These are phyloP conservation scores for Mercenaria mercenaria DNA, from an alignment of 1,140 invertebrate genomes.

Conservation along the genomic window DNA sequence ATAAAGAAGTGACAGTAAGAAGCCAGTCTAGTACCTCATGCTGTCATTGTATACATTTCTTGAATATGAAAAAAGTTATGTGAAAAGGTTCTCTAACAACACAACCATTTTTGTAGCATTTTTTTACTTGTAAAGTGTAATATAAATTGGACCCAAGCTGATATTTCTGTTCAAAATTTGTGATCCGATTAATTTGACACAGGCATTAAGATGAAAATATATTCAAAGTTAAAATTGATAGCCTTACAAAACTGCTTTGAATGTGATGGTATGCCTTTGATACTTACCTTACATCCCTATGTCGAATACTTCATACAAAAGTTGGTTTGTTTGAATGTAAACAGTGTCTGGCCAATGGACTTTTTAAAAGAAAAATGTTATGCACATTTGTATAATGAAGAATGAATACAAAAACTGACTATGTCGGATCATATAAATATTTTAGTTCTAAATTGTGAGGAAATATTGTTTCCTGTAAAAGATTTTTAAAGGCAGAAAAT, in stretches of 20 bases:
- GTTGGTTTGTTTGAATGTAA: not conserved
- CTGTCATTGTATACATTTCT: too few relatives aligned
- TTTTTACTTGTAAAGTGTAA: not conserved
- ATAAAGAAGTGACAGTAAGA: too few relatives aligned
- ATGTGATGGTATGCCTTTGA: constrained; percentile 12
- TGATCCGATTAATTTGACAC: not conserved
- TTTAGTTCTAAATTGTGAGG: too few relatives aligned
- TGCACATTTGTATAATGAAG: too few relatives aligned
- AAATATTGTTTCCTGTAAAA: too few relatives aligned
- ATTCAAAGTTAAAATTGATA: constrained; percentile 18
- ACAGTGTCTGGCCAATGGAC: too few relatives aligned
- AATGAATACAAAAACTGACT: too few relatives aligned
- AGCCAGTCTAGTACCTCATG: too few relatives aligned
- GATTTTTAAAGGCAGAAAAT: too few relatives aligned
- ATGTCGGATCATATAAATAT: too few relatives aligned
- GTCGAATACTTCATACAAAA: not conserved
- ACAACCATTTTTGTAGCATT: not conserved
- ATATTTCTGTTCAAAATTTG: not conserved
- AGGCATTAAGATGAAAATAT: not conserved
- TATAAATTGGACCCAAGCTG: not conserved
- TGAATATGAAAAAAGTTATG: not conserved
- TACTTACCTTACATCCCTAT: not conserved
- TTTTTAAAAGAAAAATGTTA: too few relatives aligned
- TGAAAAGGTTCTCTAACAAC: not conserved
- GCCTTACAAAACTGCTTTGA: constrained; percentile 2